Evolutionary conservation across 2,113 vertebrate genomes (phyloP).

Genomic region (Rhea pennata): DNA sequence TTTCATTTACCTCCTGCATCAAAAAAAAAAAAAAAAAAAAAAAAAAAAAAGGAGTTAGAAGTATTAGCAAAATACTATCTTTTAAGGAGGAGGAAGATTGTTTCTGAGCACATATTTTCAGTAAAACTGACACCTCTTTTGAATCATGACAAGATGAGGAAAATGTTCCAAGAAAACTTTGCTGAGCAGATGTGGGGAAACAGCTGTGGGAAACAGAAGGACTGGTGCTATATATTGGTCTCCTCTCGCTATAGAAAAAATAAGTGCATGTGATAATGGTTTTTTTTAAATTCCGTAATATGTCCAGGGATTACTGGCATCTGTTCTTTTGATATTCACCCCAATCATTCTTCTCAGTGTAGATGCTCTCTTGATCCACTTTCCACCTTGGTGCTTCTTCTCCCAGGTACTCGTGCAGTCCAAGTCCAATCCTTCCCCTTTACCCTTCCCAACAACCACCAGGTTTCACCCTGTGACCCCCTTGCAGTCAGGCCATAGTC

Average conservation of each 20-base stretch:
- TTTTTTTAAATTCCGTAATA: background rate
- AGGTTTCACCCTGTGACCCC: accelerated
- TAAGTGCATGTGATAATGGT: background rate
- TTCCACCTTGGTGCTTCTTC: background rate
- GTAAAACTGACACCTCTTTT: background rate
- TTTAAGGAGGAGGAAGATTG: background rate
- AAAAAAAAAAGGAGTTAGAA: slow-evolving; percentile 10
- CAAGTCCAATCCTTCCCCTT: background rate
- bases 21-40: background rate
- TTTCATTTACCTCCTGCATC: background rate
- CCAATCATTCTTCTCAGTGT: background rate
- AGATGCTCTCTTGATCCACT: background rate
- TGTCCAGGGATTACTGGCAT: background rate
- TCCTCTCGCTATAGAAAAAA: background rate
- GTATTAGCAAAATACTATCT: background rate
- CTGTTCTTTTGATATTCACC: background rate
- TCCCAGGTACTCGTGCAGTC: background rate
- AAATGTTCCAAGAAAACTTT: background rate
- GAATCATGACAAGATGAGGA: background rate
- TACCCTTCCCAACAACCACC: background rate
- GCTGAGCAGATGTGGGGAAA: background rate
- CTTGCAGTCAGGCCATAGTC: background rate
- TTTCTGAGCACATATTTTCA: background rate
- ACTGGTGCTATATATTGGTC: background rate
- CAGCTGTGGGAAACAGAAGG: background rate